Evolutionary conservation across 2,888 invertebrate genomes (phyloP).

Genomic region (Dusona sp.): DNA sequence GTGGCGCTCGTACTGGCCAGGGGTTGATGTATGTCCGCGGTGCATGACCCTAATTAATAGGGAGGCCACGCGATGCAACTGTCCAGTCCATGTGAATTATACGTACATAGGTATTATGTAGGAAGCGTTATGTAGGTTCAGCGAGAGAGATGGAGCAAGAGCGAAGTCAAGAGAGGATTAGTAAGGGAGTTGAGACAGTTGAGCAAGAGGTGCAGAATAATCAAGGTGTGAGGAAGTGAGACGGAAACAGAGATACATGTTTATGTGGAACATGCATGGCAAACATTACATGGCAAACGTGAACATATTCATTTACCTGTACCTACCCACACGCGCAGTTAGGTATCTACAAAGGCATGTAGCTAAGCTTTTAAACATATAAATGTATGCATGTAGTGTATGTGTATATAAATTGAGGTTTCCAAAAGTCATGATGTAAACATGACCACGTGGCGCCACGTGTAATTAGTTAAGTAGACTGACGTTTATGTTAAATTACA

Average conservation of each 20-base stretch:
- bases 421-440: conserved; percentile 72
- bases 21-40: conserved; percentile 82
- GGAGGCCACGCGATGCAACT: conserved; percentile 84
- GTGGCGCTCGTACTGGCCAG: conserved; percentile 71
- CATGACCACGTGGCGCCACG: conserved; percentile 72
- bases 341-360: background rate
- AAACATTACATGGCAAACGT: conserved; percentile 43
- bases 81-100: conserved; percentile 81
- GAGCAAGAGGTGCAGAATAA: conserved; percentile 36
- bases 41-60: conserved; percentile 85
- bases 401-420: conserved; percentile 45
- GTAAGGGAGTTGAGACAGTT: conserved; percentile 61
- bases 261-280: conserved; percentile 24
- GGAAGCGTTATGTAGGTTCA: conserved; percentile 46
- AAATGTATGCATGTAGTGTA: conserved; percentile 19
- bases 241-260: conserved; percentile 22
- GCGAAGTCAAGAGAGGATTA: conserved; percentile 44
- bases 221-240: conserved; percentile 51
- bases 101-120: conserved; percentile 68
- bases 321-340: conserved; percentile 8
- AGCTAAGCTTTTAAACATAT: conserved; percentile 2
- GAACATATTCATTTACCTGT: conserved; percentile 39
- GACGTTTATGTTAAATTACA: conserved; percentile 65
- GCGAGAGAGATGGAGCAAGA: conserved; percentile 59
- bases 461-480: conserved; percentile 75